Conservation (phyloP, 2,113 vertebrate species). For the Microtus oregoni region DNA sequence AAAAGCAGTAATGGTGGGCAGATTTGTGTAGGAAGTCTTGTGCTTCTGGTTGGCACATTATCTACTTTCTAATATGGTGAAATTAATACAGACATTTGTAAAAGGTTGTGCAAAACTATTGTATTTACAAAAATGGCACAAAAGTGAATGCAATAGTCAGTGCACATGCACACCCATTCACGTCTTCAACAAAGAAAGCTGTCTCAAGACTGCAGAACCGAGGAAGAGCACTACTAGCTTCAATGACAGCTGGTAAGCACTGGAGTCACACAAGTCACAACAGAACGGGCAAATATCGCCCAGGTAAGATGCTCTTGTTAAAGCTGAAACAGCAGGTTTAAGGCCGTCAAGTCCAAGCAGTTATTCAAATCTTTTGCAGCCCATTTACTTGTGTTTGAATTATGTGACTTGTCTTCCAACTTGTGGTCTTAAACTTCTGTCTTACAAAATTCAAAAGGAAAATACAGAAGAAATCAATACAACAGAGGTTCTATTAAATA, state of each 20-base stretch:
- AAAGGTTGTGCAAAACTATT: constrained; percentile 99
- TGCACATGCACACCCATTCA: constrained; percentile 94
- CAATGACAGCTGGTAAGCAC: constrained; percentile 89
- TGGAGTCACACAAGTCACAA: constrained; percentile 90
- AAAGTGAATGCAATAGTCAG: constrained; percentile 95
- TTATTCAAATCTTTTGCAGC: constrained; percentile 88
- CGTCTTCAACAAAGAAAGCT: constrained; percentile 87
- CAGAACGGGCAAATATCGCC: constrained; percentile 95
- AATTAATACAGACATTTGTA: constrained; percentile 87
- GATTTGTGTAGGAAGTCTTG: constrained; percentile 86
- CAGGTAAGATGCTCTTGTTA: constrained; percentile 92
- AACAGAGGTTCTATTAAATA: constrained; percentile 88
- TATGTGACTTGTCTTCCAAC: constrained; percentile 89
- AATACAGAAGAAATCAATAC: constrained; percentile 87
- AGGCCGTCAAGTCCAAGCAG: constrained; percentile 92
- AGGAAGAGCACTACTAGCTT: constrained; percentile 88
- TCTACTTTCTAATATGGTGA: constrained; percentile 86
- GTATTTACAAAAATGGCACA: constrained; percentile 99
- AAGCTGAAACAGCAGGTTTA: constrained; percentile 94
- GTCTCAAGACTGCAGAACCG: constrained; percentile 88
- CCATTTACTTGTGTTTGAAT: constrained; percentile 83
- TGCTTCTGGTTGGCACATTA: constrained; percentile 89
- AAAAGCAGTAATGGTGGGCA: constrained; percentile 79
- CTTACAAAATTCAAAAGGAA: constrained; percentile 86
- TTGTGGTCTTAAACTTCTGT: constrained; percentile 89